Evolutionary conservation across 2,888 invertebrate genomes (phyloP).

Genomic region (Epiblema foenella): DNA sequence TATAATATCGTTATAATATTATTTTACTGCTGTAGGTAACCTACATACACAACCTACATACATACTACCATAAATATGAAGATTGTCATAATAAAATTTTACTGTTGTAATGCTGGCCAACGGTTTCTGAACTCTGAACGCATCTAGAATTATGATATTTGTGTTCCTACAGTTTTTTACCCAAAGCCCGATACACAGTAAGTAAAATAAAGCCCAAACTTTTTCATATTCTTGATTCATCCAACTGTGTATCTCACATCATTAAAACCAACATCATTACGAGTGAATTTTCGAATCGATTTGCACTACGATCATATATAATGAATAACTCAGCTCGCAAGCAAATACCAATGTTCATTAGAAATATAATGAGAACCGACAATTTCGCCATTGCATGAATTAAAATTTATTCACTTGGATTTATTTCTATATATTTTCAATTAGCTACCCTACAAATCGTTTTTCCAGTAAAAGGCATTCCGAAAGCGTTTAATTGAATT

Average conservation of each 20-base stretch:
- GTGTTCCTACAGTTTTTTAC: too few relatives aligned
- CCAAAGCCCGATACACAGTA: too few relatives aligned
- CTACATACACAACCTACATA: too few relatives aligned
- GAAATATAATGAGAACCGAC: neutral
- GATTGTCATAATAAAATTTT: too few relatives aligned
- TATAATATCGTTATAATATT: too few relatives aligned
- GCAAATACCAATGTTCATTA: neutral
- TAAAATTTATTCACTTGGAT: constrained; percentile 12
- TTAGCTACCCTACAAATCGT: constrained; percentile 51
- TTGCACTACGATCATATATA: neutral
- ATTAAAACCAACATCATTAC: constrained; percentile 3
- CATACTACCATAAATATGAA: too few relatives aligned
- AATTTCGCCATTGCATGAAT: neutral
- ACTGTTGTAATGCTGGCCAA: too few relatives aligned
- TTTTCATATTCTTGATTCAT: neutral
- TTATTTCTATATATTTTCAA: constrained; percentile 36
- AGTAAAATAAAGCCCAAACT: too few relatives aligned
- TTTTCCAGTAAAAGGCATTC: constrained; percentile 74
- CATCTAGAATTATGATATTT: too few relatives aligned
- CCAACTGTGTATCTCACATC: neutral
- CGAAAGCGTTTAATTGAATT: constrained; percentile 76
- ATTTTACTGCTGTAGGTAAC: too few relatives aligned
- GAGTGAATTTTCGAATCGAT: neutral
- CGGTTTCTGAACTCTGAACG: too few relatives aligned
- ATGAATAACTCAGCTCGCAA: constrained; percentile 3